Evolutionary conservation across 1,140 invertebrate species (phyloP).

Genomic region (Antheraea pernyi): DNA sequence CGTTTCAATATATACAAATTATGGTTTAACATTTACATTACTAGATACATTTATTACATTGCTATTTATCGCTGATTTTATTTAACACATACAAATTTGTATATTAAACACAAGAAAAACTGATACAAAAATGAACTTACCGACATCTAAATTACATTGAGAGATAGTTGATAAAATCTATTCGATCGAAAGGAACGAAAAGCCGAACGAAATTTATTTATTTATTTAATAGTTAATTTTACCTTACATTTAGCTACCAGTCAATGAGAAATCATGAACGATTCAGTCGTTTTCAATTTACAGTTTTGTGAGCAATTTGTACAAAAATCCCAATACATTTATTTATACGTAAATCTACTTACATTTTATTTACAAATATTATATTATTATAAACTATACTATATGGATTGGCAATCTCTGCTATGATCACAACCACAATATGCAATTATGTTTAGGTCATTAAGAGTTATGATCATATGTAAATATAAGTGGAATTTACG

Average conservation of each 20-base stretch:
- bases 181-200: not conserved
- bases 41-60: slow-evolving; percentile 28
- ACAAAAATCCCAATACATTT: slow-evolving; percentile 75
- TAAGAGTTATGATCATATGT: slow-evolving; percentile 39
- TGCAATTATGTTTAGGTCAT: slow-evolving; percentile 50
- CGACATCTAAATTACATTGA: slow-evolving; percentile 43
- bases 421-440: slow-evolving; percentile 77
- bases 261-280: slow-evolving; percentile 70
- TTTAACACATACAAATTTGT: slow-evolving; percentile 61
- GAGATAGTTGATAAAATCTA: slow-evolving; percentile 34
- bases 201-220: not conserved
- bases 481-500: not conserved
- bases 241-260: slow-evolving; percentile 57
- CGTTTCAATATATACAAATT: slow-evolving; percentile 77
- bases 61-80: slow-evolving; percentile 55
- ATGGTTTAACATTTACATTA: slow-evolving; percentile 69
- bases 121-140: slow-evolving; percentile 65
- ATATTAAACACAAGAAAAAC: slow-evolving; percentile 52
- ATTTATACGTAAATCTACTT: slow-evolving; percentile 51
- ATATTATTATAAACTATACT: slow-evolving; percentile 47
- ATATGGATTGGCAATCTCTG: slow-evolving; percentile 69
- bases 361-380: slow-evolving; percentile 61
- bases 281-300: slow-evolving; percentile 75
- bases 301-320: slow-evolving; percentile 75
- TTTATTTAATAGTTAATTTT: slow-evolving; percentile 6